Conservation (phyloP, 2,113 vertebrate genomes). For the Spermophilus dauricus region DNA sequence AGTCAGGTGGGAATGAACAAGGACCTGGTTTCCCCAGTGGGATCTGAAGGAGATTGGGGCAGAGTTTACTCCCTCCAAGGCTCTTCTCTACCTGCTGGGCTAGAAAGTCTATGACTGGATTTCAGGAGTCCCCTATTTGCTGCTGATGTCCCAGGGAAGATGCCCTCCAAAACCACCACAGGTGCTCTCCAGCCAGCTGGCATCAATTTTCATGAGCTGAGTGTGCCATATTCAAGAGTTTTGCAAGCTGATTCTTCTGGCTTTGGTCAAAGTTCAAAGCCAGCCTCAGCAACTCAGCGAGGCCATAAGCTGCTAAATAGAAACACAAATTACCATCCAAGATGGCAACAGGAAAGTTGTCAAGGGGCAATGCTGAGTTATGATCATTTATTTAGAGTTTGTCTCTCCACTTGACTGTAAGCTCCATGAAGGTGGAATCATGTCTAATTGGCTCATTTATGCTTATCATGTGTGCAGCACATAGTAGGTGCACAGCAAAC, state of each 20-base stretch:
- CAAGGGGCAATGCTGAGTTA: not conserved
- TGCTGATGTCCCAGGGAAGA: not conserved
- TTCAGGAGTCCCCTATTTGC: not conserved
- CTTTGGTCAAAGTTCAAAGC: not conserved
- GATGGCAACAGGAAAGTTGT: not conserved
- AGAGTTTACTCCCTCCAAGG: not conserved
- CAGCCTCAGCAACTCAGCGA: too few species aligned
- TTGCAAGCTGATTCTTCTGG: not conserved
- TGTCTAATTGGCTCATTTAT: not conserved
- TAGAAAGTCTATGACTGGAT: not conserved
- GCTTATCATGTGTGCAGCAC: fast-evolving
- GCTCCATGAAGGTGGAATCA: not conserved
- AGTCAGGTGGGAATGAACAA: not conserved
- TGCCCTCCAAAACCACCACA: not conserved
- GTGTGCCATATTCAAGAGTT: not conserved
- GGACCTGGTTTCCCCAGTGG: not conserved
- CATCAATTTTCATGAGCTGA: not conserved
- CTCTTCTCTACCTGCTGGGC: not conserved
- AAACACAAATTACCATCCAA: not conserved
- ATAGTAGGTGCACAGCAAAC: not conserved
- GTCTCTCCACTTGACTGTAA: not conserved
- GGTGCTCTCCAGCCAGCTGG: too few species aligned
- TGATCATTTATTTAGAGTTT: not conserved
- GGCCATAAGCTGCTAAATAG: not conserved
- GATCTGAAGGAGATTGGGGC: not conserved